Percentiles rank a stretch among this genome's conserved stretches.
These are phyloP conservation scores for Dioctria linearis DNA, from an alignment of 2,888 invertebrate species.

Conservation along the genomic window DNA sequence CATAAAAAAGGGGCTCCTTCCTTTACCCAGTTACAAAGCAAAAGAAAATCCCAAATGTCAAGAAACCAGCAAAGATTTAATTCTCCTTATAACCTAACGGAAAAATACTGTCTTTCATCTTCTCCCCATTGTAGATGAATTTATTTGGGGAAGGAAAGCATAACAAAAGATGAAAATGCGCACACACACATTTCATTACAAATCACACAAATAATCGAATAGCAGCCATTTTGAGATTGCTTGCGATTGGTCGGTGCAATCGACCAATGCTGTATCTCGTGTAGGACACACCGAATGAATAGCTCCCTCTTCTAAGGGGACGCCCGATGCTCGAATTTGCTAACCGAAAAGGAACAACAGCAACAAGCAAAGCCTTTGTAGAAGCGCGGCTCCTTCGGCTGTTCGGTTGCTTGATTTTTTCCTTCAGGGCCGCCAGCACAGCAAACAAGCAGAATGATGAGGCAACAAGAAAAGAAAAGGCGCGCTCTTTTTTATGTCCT, in stretches of 20 bases:
- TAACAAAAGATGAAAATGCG: constrained; percentile 31
- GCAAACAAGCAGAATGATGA: neutral
- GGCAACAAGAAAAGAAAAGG: constrained; percentile 18
- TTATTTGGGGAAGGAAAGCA: constrained; percentile 40
- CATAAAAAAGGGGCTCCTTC: constrained; percentile 22
- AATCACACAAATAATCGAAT: constrained; percentile 53
- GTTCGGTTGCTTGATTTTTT: neutral
- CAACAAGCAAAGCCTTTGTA: constrained; percentile 24
- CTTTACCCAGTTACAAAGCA: neutral
- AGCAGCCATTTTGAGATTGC: constrained; percentile 70
- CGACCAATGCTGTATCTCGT: constrained; percentile 71
- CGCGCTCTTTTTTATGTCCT: neutral
- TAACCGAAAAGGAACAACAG: constrained; percentile 50
- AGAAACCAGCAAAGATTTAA: constrained; percentile 20
- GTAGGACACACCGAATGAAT: constrained; percentile 51
- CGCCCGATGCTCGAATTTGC: constrained; percentile 30
- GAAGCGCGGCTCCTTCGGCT: constrained; percentile 22
- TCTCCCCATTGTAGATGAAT: constrained; percentile 14
- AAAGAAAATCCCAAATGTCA: constrained; percentile 16
- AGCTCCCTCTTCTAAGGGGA: constrained; percentile 18
- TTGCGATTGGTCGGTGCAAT: constrained; percentile 71
- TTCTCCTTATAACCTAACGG: constrained; percentile 13
- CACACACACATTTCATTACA: constrained; percentile 33
- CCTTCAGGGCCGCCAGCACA: neutral
- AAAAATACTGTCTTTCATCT: constrained; percentile 21